Evolutionary conservation across 2,797 vertebrate species (phyloP).

Genomic region (Pachyuromys duprasi): DNA sequence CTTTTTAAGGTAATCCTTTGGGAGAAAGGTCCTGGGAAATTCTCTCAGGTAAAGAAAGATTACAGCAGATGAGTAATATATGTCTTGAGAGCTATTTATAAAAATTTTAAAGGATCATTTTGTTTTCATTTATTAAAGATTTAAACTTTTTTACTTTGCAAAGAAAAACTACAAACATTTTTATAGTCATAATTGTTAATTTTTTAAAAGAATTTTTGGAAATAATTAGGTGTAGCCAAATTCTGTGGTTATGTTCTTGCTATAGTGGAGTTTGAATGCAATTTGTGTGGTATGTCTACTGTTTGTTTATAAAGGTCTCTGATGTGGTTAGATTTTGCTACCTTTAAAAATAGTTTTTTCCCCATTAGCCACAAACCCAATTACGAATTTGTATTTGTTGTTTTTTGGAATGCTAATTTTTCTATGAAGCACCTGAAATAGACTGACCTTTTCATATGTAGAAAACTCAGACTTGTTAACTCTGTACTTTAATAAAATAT

Average conservation of each 20-base stretch:
- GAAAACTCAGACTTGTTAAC: slow-evolving; percentile 67
- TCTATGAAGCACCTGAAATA: slow-evolving; percentile 69
- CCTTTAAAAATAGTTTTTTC: slow-evolving; percentile 68
- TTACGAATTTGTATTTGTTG: slow-evolving; percentile 67
- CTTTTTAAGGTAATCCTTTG: slow-evolving; percentile 62
- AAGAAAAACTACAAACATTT: slow-evolving; percentile 78
- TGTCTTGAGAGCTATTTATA: slow-evolving; percentile 78
- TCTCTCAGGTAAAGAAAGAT: slow-evolving; percentile 74
- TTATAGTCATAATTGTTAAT: slow-evolving; percentile 81
- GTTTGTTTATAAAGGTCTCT: slow-evolving; percentile 72
- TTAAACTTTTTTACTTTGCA: slow-evolving; percentile 72
- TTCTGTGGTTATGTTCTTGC: slow-evolving; percentile 76
- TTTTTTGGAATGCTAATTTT: slow-evolving; percentile 73
- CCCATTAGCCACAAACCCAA: slow-evolving; percentile 38
- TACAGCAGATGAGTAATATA: slow-evolving; percentile 75
- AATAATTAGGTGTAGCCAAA: slow-evolving; percentile 76
- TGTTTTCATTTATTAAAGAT: slow-evolving; percentile 77
- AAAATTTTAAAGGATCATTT: slow-evolving; percentile 72
- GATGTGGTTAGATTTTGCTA: slow-evolving; percentile 76
- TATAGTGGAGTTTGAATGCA: slow-evolving; percentile 76
- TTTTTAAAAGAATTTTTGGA: slow-evolving; percentile 77
- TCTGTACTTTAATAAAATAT: slow-evolving; percentile 79
- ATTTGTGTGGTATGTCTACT: slow-evolving; percentile 78
- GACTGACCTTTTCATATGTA: slow-evolving; percentile 74
- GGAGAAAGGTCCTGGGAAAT: slow-evolving; percentile 70